phyloP scores from a whole-genome alignment of 2,797 vertebrate genomes.

The Anguilla marmorata region DNA sequence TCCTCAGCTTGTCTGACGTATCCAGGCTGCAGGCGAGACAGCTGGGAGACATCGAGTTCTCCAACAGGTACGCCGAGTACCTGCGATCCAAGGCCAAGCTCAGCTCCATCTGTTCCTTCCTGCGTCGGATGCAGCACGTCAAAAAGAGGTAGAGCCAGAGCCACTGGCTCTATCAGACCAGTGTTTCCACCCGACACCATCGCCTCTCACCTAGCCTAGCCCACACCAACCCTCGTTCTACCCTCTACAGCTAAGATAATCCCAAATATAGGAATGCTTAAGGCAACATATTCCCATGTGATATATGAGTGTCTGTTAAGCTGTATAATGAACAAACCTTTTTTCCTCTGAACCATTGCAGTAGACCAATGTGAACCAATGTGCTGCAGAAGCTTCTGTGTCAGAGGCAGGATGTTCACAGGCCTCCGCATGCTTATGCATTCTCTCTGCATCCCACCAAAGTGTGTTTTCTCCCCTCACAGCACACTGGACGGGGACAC shows the following conservation, averaged over 20 bases:
- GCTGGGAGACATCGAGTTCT: conserved; percentile 78
- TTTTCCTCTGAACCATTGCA: not conserved
- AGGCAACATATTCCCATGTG: not conserved
- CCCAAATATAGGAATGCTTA: not conserved
- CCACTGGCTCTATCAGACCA: not conserved
- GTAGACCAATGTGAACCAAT: not conserved
- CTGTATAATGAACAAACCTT: not conserved
- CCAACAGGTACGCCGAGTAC: conserved; percentile 75
- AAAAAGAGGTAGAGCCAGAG: conserved; percentile 64
- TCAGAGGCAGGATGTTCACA: not conserved
- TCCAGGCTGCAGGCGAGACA: conserved; percentile 63
- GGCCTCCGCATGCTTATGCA: too few species aligned
- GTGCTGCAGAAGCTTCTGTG: not conserved
- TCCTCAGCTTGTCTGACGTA: conserved; percentile 58
- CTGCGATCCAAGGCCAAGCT: conserved; percentile 74
- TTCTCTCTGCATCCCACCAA: not conserved
- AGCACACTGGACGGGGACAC: conserved; percentile 59
- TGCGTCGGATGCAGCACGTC: conserved; percentile 67
- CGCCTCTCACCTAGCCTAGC: not conserved
- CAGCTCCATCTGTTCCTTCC: conserved; percentile 68
- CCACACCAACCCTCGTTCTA: not conserved
- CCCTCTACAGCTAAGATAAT: not conserved
- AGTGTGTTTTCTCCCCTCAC: conserved; percentile 35
- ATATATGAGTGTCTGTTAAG: not conserved
- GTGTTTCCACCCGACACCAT: not conserved